Conservation (phyloP, 2,113 vertebrate species). For the Elgaria multicarinata region DNA sequence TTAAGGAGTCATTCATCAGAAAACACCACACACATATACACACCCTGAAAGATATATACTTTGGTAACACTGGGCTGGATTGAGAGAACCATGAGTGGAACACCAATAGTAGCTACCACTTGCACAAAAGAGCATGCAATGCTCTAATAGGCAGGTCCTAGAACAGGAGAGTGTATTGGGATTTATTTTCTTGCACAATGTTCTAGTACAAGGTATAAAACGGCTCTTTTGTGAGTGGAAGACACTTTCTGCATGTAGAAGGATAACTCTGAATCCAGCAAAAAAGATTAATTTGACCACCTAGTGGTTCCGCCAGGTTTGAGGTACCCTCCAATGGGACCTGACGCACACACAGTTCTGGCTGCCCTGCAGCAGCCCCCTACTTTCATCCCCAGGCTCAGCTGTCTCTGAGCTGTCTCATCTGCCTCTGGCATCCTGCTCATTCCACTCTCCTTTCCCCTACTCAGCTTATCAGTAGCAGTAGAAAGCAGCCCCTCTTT, state of each 20-base stretch:
- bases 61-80: background rate
- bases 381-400: background rate
- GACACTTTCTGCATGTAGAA: background rate
- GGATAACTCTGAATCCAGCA: background rate
- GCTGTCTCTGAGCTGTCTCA: background rate
- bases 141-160: background rate
- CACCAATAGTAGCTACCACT: background rate
- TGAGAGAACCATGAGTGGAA: background rate
- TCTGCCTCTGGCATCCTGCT: background rate
- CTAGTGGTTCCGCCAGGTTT: background rate
- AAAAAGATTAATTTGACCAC: background rate
- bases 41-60: background rate
- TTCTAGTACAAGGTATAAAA: background rate
- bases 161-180: background rate
- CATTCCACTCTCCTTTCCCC: background rate
- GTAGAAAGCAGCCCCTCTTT: too few species aligned
- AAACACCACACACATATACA: background rate
- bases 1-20: background rate
- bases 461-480: background rate
- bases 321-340: background rate
- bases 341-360: background rate
- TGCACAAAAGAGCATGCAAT: background rate
- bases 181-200: background rate
- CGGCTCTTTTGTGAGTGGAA: background rate
- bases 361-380: background rate